A percentile compares a stretch with the other conserved stretches of the same genome.
These are phyloP conservation scores for Hypomesus transpacificus DNA, from an alignment of 2,113 vertebrate genomes.

Conservation along the genomic window DNA sequence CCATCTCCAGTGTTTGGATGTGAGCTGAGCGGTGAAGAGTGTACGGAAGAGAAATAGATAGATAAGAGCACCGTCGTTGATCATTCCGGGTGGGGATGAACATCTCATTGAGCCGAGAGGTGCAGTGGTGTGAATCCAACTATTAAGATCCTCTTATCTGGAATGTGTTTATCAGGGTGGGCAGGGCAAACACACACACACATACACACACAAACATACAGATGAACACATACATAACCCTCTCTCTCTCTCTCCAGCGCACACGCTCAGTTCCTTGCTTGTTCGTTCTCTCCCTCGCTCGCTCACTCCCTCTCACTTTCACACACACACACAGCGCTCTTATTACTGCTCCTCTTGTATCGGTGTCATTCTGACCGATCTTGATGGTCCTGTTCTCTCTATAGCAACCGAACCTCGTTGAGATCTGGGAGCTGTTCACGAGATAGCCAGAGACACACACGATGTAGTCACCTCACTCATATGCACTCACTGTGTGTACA, in stretches of 20 bases:
- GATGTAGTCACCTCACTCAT: too few relatives aligned
- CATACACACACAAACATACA: neutral
- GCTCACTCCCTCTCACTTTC: neutral
- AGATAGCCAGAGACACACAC: too few relatives aligned
- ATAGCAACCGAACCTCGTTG: too few relatives aligned
- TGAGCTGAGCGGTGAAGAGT: neutral
- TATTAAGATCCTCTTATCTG: slow-evolving; percentile 21
- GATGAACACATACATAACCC: neutral
- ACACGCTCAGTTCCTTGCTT: neutral
- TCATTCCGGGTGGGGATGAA: slow-evolving; percentile 21
- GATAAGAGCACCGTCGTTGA: slow-evolving; percentile 17
- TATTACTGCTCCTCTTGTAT: too few relatives aligned
- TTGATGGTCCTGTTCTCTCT: neutral
- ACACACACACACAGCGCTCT: neutral
- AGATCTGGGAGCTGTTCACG: too few relatives aligned
- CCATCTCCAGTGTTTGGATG: neutral
- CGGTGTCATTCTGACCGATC: too few relatives aligned
- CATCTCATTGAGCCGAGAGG: slow-evolving; percentile 22
- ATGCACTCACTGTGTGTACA: too few relatives aligned
- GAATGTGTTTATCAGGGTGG: neutral
- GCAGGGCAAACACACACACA: neutral
- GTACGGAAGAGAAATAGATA: neutral
- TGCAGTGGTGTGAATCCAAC: slow-evolving; percentile 11
- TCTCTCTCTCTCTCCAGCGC: neutral
- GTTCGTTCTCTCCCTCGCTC: neutral